A percentile compares a stretch with the other conserved stretches of the same genome.
Conservation (phyloP, 2,888 invertebrate genomes). For the Lycocerus yunnanus region DNA sequence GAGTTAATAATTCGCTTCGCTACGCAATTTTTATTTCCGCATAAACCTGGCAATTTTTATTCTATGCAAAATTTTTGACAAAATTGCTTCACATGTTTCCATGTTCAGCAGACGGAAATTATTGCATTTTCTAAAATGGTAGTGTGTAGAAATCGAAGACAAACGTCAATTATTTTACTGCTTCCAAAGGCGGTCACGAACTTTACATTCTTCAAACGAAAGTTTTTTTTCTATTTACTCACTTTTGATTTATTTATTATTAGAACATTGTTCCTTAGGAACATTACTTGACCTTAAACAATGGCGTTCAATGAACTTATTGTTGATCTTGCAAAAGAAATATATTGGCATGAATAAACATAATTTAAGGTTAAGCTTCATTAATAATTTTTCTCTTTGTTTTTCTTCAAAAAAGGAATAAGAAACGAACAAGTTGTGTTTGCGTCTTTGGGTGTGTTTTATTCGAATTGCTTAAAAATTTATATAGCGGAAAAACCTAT, state of each 20-base stretch:
- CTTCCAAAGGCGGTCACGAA: conserved; percentile 15
- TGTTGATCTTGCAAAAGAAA: neutral
- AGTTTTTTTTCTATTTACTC: conserved; percentile 8
- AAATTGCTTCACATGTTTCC: neutral
- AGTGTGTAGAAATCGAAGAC: conserved; percentile 16
- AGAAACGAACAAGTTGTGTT: neutral
- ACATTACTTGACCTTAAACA: conserved; percentile 4
- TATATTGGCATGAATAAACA: neutral
- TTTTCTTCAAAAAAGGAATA: neutral
- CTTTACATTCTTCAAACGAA: conserved; percentile 13
- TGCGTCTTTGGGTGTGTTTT: neutral
- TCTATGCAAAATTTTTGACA: neutral
- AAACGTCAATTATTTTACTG: conserved; percentile 8
- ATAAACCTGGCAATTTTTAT: neutral
- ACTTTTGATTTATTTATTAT: conserved; percentile 6
- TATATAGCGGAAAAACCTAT: neutral
- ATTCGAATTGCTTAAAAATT: neutral
- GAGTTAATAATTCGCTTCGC: neutral
- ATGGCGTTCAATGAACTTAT: conserved; percentile 1
- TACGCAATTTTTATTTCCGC: neutral
- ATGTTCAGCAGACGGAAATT: neutral
- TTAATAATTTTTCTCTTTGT: neutral
- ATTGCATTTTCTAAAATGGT: conserved; percentile 8
- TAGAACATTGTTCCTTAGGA: neutral
- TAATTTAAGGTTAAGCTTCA: neutral